Conservation (phyloP, 2,888 invertebrate genomes). For the Lepidocyrtinus sp. region DNA sequence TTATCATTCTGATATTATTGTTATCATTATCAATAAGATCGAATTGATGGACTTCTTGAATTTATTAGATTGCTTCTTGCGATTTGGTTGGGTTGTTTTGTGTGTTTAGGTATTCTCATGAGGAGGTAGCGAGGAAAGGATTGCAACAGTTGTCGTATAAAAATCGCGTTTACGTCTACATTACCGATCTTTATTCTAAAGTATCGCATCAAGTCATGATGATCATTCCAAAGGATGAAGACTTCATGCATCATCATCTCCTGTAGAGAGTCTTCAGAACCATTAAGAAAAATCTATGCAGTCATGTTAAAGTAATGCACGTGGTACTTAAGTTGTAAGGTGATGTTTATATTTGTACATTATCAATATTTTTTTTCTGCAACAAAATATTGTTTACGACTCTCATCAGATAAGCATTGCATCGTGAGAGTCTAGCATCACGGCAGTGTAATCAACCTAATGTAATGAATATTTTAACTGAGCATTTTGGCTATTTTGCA, state of each 20-base stretch:
- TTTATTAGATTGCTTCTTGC: neutral
- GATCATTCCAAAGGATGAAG: neutral
- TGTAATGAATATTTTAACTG: neutral
- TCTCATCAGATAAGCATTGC: neutral
- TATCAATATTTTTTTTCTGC: neutral
- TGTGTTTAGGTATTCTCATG: neutral
- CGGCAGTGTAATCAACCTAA: neutral
- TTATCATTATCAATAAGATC: neutral
- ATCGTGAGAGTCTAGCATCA: neutral
- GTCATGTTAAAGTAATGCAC: neutral
- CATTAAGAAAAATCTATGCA: neutral
- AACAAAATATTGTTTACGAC: neutral
- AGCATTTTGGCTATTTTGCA: neutral
- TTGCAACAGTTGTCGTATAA: neutral
- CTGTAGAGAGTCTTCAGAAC: neutral
- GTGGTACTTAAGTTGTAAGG: neutral
- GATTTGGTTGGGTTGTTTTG: neutral
- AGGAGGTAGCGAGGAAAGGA: neutral
- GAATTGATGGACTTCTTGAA: neutral
- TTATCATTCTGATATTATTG: no score
- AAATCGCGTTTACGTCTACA: neutral
- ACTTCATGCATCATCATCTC: neutral
- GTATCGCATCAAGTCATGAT: neutral
- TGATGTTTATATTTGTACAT: neutral
- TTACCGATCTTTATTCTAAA: neutral